Conservation (phyloP, 2,797 vertebrate genomes). For the Ateles fusciceps region DNA sequence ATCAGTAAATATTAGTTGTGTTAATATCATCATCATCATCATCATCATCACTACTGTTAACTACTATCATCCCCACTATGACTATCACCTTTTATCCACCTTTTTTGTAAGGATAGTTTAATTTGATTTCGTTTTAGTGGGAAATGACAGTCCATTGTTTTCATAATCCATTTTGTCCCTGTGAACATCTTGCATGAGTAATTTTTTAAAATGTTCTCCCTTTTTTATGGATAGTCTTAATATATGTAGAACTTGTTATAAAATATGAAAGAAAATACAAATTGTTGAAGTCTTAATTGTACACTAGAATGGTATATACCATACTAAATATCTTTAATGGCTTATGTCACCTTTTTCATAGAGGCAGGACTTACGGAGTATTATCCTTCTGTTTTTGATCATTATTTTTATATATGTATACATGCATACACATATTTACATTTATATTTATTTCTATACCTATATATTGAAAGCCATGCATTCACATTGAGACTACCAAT, state of each 20-base stretch:
- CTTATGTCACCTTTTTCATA: neutral
- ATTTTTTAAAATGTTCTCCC: neutral
- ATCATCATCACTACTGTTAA: neutral
- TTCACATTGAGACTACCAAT: neutral
- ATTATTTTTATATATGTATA: neutral
- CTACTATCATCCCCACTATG: neutral
- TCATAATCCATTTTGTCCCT: conserved; percentile 55
- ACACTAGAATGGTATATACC: neutral
- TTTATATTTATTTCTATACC: neutral
- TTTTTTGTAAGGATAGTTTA: neutral
- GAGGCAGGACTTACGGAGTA: conserved; percentile 1
- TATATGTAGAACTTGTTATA: conserved; percentile 10
- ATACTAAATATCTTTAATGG: neutral
- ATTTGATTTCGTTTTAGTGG: conserved; percentile 47
- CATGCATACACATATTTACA: neutral
- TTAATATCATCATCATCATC: neutral
- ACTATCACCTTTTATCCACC: neutral
- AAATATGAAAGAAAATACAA: neutral
- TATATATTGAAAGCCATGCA: neutral
- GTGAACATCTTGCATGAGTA: conserved; percentile 20
- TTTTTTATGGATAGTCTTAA: conserved; percentile 9
- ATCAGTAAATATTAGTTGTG: neutral
- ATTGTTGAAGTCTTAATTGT: conserved; percentile 44
- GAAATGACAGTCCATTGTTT: conserved; percentile 60
- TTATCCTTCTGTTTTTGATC: neutral